Conservation (phyloP, 2,888 invertebrate species). For the Thera obeliscata region DNA sequence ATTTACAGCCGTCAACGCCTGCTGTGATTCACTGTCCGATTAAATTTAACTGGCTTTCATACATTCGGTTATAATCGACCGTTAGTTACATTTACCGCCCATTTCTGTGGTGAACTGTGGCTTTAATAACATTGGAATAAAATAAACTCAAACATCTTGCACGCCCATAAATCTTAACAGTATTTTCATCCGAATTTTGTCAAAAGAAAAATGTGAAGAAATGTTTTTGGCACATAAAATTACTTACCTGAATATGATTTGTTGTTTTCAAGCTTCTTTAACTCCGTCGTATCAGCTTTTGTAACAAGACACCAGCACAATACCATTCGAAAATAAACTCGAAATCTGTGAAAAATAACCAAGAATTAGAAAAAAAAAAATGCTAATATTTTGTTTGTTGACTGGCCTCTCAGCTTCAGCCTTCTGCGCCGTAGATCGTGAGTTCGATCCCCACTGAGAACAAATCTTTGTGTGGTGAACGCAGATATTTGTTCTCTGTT, state of each 20-base stretch:
- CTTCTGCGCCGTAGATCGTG: too few relatives aligned
- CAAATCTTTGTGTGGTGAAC: too few relatives aligned
- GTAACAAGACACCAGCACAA: slow-evolving; percentile 84
- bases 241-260: slow-evolving; percentile 75
- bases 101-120: background rate
- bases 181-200: slow-evolving; percentile 7
- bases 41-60: background rate
- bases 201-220: background rate
- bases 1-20: too few relatives aligned
- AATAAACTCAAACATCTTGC: slow-evolving; percentile 15
- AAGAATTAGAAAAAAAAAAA: background rate
- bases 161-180: slow-evolving; percentile 20
- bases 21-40: background rate
- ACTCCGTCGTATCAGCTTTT: slow-evolving; percentile 64
- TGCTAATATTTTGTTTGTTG: too few relatives aligned
- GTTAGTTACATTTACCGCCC: background rate
- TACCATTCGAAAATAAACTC: slow-evolving; percentile 87
- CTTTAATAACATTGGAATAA: background rate
- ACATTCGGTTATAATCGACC: background rate
- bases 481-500: too few relatives aligned
- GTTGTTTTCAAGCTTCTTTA: slow-evolving; percentile 74
- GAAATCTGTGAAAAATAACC: slow-evolving; percentile 78
- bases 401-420: too few relatives aligned
- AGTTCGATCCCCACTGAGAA: too few relatives aligned
- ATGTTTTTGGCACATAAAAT: slow-evolving; percentile 1